Evolutionary conservation across 2,797 vertebrate species (phyloP).

Genomic region (Hoplostethus atlanticus): DNA sequence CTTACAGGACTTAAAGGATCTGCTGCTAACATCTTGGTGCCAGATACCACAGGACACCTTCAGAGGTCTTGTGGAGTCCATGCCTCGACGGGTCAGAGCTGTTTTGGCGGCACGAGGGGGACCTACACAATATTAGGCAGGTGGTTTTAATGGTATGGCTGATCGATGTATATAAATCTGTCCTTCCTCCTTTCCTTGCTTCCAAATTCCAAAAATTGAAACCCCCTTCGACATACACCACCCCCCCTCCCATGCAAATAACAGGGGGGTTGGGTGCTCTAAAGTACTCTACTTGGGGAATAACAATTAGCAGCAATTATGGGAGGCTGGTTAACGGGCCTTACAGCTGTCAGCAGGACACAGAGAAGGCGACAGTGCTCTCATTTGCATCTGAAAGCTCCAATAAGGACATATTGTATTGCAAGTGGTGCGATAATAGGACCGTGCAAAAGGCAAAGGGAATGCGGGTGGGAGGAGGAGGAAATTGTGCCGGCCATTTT

Average conservation of each 20-base stretch:
- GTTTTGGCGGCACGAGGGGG: no score
- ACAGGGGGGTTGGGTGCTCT: slow-evolving; percentile 51
- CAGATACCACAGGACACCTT: no score
- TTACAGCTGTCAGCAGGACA: slow-evolving; percentile 77
- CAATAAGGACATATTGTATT: slow-evolving; percentile 78
- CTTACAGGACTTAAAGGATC: no score
- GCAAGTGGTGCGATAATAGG: slow-evolving; percentile 72
- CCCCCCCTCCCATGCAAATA: slow-evolving; percentile 33
- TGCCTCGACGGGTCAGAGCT: no score
- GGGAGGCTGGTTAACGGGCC: slow-evolving; percentile 68
- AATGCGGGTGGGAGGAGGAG: slow-evolving; percentile 50
- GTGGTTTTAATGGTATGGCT: no score
- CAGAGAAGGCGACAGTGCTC: slow-evolving; percentile 63
- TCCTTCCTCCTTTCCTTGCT: no score
- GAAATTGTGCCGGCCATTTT: slow-evolving; percentile 43
- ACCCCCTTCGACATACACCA: not conserved
- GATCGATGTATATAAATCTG: no score
- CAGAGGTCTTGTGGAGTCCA: no score
- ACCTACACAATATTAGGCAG: no score
- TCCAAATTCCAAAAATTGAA: no score
- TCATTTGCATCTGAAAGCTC: slow-evolving; percentile 82
- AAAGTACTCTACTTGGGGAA: slow-evolving; percentile 68
- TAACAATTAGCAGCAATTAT: slow-evolving; percentile 81
- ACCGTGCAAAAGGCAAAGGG: slow-evolving; percentile 65
- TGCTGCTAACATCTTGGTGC: no score